Percentiles rank a stretch among this genome's conserved stretches.
phyloP scores from a whole-genome alignment of 2,113 vertebrate species.

The Neolamprologus sp. region DNA sequence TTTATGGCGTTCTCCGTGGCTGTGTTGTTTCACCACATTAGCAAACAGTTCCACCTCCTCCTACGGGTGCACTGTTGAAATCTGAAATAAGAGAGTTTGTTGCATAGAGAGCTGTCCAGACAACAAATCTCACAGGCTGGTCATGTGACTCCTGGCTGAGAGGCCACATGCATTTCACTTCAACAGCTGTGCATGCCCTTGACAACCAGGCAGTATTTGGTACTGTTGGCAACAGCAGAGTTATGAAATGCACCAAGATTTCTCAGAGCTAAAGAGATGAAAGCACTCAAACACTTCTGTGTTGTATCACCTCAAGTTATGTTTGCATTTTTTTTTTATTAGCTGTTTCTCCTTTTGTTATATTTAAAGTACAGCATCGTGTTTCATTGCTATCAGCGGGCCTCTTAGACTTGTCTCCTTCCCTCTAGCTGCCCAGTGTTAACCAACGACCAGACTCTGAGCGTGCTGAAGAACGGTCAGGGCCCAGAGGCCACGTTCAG shows the following conservation, averaged over 20 bases:
- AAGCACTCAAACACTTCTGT: background rate
- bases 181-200: constrained; percentile 64
- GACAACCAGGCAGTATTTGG: constrained; percentile 53
- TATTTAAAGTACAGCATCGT: background rate
- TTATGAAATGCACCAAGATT: constrained; percentile 10
- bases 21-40: background rate
- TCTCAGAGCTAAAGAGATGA: background rate
- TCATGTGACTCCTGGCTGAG: constrained; percentile 54
- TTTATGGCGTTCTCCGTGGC: background rate
- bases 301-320: background rate
- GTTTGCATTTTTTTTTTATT: background rate
- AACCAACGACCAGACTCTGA: constrained; percentile 57
- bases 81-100: constrained; percentile 55
- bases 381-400: background rate
- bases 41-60: background rate
- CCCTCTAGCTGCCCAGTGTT: constrained; percentile 58
- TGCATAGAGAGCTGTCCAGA: constrained; percentile 30
- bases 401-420: background rate
- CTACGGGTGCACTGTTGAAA: constrained; percentile 40
- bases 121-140: constrained; percentile 34
- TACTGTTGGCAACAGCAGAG: constrained; percentile 33
- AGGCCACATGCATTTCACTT: constrained; percentile 43
- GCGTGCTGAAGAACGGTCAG: constrained; percentile 63
- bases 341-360: background rate
- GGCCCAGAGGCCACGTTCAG: constrained; percentile 68